Conservation (phyloP, 92 coral and sea anemone genomes). For the Zoanthus sociatus region DNA sequence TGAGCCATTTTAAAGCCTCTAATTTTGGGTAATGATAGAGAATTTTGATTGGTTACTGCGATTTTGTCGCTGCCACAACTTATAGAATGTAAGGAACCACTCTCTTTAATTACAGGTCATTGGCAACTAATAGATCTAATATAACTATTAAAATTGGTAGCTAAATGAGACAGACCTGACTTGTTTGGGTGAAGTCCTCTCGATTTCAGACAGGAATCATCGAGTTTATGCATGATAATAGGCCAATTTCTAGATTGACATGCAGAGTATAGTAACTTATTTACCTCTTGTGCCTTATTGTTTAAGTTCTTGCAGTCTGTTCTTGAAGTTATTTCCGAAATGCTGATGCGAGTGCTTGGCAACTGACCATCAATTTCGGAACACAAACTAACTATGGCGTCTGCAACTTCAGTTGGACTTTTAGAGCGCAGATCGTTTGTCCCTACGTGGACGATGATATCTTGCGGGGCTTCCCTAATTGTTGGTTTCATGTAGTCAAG, state of each 20-base stretch:
- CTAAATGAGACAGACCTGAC: conserved; percentile 14
- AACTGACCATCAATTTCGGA: conserved; percentile 19
- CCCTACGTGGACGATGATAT: conserved; percentile 42
- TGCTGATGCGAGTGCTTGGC: conserved; percentile 37
- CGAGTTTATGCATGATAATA: conserved; percentile 16
- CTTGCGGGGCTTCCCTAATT: conserved; percentile 15
- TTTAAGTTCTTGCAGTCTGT: conserved; percentile 32
- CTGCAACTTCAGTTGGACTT: conserved; percentile 33
- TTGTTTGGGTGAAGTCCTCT: conserved; percentile 33
- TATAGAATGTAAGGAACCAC: not conserved
- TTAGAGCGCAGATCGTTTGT: conserved; percentile 41
- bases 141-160: not conserved
- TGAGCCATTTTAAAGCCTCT: no score
- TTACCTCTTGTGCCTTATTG: conserved; percentile 13
- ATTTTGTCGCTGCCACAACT: no score
- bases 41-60: no score
- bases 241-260: conserved; percentile 34
- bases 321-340: conserved; percentile 40
- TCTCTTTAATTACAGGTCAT: conserved; percentile 6
- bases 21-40: no score
- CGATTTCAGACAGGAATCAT: conserved; percentile 27
- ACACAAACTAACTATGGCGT: conserved; percentile 30
- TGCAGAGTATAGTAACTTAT: conserved; percentile 44
- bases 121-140: conserved; percentile 11
- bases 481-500: conserved; percentile 46